Evolutionary conservation across 2,797 vertebrate species (phyloP), one percentile per base, ranked within the genome.

Genomic region (Alauda arvensis): DNA sequence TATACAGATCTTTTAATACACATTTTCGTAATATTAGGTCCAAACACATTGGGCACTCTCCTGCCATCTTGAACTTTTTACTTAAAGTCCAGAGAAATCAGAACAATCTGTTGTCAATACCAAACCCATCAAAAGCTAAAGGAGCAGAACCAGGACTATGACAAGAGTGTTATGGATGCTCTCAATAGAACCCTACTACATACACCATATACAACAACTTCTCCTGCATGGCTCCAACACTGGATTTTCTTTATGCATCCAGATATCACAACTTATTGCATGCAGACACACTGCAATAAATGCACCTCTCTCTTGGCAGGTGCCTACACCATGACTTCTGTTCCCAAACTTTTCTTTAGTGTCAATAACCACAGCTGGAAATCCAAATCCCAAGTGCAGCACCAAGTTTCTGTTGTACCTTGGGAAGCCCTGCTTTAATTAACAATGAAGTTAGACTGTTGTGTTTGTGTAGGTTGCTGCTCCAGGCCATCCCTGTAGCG

Each of bases 401-500:
- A 42, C 11, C 4, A 5, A 19, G 59, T 70, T 79, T 56, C 45
- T 46, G 40, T 12, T 7, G 1, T 16, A 61, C 31, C 49, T 88
- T 43, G 33, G 49, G 84, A 88, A 48, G 57, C 70, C 67, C 37
- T 80, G 59, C 42, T 92, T 91, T 87, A 78, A 88, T 85, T 90
- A 90, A 48, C 33, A 79, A 37, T 14, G 17, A 12, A 82, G 49
- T 74, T 88, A 70, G 67, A 48, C 70, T 16, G 15, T 34, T 91
- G 71, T 77, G 40, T 84, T 72, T 90, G 88, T 68, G 52, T 72
- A 92, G 70, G 72, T 82, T 93, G 87, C 71, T 33, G 89, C 93
- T 95, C 81, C 46, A 70, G 91, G 91, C 88, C 92, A 83, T 93
- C 88, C 94, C 94, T 9, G 52, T 92, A 92, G 92, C 1, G n/a